phyloP scores from a whole-genome alignment of 2,113 vertebrate species.

The Isurus oxyrinchus region DNA sequence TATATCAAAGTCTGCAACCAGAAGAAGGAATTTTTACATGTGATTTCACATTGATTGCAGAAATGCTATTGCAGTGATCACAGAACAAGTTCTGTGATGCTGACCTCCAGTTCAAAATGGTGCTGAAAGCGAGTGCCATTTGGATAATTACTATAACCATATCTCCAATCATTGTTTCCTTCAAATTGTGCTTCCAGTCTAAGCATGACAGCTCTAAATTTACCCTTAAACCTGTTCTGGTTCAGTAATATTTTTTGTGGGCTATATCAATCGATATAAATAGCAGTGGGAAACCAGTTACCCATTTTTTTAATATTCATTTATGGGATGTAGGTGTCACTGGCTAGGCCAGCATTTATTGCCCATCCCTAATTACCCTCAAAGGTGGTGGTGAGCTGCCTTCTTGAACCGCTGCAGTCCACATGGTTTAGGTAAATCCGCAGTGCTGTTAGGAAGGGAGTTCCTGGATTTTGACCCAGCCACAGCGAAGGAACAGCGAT shows the following conservation, averaged over 20 bases:
- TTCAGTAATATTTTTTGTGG: conserved; percentile 72
- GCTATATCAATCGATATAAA: conserved; percentile 67
- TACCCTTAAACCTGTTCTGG: conserved; percentile 55
- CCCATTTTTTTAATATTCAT: conserved; percentile 42
- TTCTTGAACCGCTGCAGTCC: no score
- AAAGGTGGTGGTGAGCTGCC: no score
- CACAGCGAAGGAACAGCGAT: no score
- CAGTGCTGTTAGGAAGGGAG: no score
- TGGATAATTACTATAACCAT: background rate
- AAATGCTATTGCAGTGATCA: background rate
- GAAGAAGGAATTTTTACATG: background rate
- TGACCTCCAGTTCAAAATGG: background rate
- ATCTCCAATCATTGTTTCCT: background rate
- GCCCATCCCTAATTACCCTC: no score
- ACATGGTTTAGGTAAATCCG: no score
- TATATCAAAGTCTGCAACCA: background rate
- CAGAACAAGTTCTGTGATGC: background rate
- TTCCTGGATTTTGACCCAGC: no score
- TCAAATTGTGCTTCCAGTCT: background rate
- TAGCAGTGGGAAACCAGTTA: conserved; percentile 60
- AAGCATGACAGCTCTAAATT: background rate
- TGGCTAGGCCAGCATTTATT: no score
- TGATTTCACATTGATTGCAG: background rate
- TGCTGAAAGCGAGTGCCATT: background rate
- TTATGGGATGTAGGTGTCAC: no score